These are phyloP conservation scores for Gonocerus acuteangulatus DNA, from an alignment of 2,888 invertebrate genomes.

Conservation along the genomic window DNA sequence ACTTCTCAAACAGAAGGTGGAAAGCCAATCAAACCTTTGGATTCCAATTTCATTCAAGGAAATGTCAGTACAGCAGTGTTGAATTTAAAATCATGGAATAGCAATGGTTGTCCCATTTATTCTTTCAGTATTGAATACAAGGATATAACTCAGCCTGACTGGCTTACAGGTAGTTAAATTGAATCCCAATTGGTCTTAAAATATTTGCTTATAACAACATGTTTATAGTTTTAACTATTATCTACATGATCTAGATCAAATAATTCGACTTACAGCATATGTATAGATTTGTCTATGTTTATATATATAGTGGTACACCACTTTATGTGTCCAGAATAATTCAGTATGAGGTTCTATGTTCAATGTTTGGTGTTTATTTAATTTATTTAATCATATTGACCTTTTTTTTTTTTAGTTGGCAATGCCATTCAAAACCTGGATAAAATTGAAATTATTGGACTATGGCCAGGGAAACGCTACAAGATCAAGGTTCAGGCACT, in stretches of 20 bases:
- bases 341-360: too few relatives aligned
- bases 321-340: too few relatives aligned
- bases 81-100: constrained; percentile 42
- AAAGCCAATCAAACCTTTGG: constrained; percentile 40
- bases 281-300: too few relatives aligned
- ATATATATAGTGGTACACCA: too few relatives aligned
- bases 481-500: constrained; percentile 40
- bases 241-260: too few relatives aligned
- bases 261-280: too few relatives aligned
- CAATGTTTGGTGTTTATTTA: too few relatives aligned
- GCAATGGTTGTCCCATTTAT: constrained; percentile 41
- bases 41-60: constrained; percentile 40
- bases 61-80: constrained; percentile 42
- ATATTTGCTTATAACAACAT: too few relatives aligned
- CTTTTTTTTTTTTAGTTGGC: constrained; percentile 37
- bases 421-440: constrained; percentile 38
- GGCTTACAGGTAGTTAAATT: constrained; percentile 40
- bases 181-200: too few relatives aligned
- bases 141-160: constrained; percentile 40
- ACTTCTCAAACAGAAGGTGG: constrained; percentile 41
- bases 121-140: constrained; percentile 43
- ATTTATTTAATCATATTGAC: too few relatives aligned
- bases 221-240: too few relatives aligned
- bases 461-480: constrained; percentile 42
- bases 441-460: constrained; percentile 40